These are phyloP conservation scores for Dryobates pubescens DNA, from an alignment of 2,797 vertebrate species.

Conservation along the genomic window DNA sequence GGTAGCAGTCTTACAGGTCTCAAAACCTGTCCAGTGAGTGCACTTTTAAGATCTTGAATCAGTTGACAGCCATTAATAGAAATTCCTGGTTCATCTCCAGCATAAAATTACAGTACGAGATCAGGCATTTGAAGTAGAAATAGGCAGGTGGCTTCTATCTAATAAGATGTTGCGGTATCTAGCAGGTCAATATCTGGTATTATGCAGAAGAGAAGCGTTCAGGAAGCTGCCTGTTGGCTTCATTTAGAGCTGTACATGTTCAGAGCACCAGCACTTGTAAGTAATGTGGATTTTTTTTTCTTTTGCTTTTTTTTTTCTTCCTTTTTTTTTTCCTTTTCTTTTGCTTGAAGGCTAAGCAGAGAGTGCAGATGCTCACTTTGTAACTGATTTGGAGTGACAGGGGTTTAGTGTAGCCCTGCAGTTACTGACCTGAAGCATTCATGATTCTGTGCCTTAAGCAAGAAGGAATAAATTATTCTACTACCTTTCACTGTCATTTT, in stretches of 20 bases:
- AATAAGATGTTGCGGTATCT: neutral
- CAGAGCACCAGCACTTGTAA: neutral
- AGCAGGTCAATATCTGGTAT: neutral
- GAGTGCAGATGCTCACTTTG: constrained; percentile 58
- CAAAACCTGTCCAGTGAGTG: neutral
- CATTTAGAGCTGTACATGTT: constrained; percentile 18
- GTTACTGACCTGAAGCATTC: constrained; percentile 72
- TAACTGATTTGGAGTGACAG: constrained; percentile 73
- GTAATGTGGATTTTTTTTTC: neutral
- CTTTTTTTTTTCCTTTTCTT: neutral
- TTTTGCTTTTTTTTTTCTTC: no score
- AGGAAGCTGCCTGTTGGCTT: constrained; percentile 23
- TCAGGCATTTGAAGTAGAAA: neutral
- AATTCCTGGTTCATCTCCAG: neutral
- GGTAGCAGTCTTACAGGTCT: neutral
- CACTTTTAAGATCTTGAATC: neutral
- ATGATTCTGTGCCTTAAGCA: constrained; percentile 72
- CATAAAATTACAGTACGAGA: neutral
- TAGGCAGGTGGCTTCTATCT: neutral
- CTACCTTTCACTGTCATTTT: constrained; percentile 77
- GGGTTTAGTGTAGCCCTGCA: constrained; percentile 72
- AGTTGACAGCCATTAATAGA: neutral
- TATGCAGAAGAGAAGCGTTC: neutral
- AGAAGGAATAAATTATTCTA: constrained; percentile 78
- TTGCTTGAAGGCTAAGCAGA: constrained; percentile 12